These are phyloP conservation scores for Tamandua tetradactyla DNA, from an alignment of 2,797 vertebrate species.

Conservation along the genomic window DNA sequence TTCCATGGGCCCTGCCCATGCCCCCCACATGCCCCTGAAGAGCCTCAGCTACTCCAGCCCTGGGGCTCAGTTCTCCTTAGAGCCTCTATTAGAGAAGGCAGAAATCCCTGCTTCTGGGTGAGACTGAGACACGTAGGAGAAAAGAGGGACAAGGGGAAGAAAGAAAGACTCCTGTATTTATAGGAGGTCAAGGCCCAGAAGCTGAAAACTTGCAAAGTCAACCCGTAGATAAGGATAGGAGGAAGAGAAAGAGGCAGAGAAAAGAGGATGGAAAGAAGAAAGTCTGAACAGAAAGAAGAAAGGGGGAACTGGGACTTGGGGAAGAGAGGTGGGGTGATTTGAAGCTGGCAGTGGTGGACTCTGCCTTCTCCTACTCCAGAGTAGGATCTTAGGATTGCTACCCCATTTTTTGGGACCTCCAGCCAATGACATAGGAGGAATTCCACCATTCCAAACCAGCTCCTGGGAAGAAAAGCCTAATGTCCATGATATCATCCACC, in stretches of 20 bases:
- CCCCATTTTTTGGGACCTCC: not conserved
- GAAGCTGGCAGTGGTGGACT: not conserved
- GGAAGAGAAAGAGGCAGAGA: not conserved
- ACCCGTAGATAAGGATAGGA: not conserved
- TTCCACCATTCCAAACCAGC: not conserved
- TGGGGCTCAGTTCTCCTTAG: not conserved
- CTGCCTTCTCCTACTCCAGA: not conserved
- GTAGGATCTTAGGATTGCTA: not conserved
- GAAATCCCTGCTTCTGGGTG: not conserved
- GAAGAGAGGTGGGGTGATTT: not conserved
- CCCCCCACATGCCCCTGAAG: not conserved
- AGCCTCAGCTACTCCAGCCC: not conserved
- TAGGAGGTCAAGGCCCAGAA: not conserved
- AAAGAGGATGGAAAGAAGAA: not conserved
- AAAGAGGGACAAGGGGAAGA: slow-evolving; percentile 3
- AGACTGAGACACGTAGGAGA: not conserved
- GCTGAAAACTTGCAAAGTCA: slow-evolving; percentile 5
- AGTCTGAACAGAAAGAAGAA: not conserved
- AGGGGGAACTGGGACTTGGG: not conserved
- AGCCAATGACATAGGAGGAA: not conserved
- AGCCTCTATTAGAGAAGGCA: not conserved
- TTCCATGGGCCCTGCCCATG: not conserved
- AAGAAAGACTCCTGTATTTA: not conserved
- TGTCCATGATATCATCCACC: not conserved
- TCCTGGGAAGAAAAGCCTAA: not conserved